Evolutionary conservation across 2,113 vertebrate species (phyloP).

Genomic region (Corvus moneduloides): DNA sequence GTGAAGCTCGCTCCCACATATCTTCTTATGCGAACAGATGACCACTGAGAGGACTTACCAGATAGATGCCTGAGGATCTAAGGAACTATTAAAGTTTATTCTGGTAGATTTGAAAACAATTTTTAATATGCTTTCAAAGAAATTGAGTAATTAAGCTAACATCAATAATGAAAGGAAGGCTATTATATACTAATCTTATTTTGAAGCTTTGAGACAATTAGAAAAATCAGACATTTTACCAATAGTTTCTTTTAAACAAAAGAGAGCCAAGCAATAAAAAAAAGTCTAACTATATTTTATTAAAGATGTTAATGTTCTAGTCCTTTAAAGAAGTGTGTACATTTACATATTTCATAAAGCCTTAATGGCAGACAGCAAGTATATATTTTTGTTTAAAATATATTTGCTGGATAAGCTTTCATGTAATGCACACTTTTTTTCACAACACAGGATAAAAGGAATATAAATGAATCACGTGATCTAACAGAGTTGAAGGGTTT

Average conservation of each 20-base stretch:
- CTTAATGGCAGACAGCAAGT: not conserved
- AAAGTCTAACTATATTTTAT: not conserved
- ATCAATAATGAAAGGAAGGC: not conserved
- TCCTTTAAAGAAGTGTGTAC: not conserved
- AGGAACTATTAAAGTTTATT: not conserved
- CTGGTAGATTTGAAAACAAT: not conserved
- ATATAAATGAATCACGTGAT: rapidly evolving
- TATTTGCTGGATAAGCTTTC: not conserved
- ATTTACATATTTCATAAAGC: not conserved
- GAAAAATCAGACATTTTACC: not conserved
- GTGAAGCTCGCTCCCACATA: not conserved
- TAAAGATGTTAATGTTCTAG: not conserved
- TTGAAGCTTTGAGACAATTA: not conserved
- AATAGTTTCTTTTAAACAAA: not conserved
- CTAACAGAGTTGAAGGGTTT: not conserved
- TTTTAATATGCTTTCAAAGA: not conserved
- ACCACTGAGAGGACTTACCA: not conserved
- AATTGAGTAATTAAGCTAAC: not conserved
- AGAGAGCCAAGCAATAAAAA: not conserved
- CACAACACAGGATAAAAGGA: not conserved
- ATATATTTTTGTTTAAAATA: not conserved
- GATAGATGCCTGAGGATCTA: not conserved
- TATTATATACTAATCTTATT: not conserved
- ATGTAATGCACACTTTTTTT: not conserved
- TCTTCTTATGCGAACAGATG: not conserved